phyloP scores from a whole-genome alignment of 2,113 vertebrate genomes.

The Egretta garzetta region DNA sequence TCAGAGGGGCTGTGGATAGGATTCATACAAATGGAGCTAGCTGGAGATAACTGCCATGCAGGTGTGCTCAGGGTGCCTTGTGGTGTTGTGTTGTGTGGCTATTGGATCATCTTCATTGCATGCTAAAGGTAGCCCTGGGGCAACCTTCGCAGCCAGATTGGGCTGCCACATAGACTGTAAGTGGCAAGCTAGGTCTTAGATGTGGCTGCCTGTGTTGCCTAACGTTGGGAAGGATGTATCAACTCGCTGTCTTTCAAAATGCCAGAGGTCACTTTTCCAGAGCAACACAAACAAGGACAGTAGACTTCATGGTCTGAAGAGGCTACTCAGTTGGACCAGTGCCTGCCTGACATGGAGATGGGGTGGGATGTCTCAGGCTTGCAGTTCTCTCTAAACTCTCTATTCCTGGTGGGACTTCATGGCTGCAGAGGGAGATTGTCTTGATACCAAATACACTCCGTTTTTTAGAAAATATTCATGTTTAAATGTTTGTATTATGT shows the following conservation, averaged over 20 bases:
- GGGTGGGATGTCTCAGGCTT: background rate
- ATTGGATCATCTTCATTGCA: background rate
- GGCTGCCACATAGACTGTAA: background rate
- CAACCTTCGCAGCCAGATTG: background rate
- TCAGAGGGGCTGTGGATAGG: background rate
- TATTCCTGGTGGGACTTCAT: background rate
- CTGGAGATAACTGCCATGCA: background rate
- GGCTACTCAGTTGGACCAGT: background rate
- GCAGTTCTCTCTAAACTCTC: background rate
- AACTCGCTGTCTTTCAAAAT: background rate
- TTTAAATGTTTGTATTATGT: background rate
- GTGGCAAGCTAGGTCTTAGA: background rate
- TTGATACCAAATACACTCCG: background rate
- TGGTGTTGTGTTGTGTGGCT: background rate
- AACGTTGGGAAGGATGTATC: rapidly evolving
- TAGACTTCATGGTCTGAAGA: background rate
- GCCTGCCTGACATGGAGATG: background rate
- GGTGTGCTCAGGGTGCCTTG: background rate
- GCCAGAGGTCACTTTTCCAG: background rate
- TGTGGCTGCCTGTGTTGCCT: background rate
- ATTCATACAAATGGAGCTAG: background rate
- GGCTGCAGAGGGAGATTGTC: background rate
- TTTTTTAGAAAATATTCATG: background rate
- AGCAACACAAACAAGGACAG: background rate
- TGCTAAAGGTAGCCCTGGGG: background rate